Conservation (phyloP, 2,888 invertebrate genomes). For the Tupiocoris notatus region DNA sequence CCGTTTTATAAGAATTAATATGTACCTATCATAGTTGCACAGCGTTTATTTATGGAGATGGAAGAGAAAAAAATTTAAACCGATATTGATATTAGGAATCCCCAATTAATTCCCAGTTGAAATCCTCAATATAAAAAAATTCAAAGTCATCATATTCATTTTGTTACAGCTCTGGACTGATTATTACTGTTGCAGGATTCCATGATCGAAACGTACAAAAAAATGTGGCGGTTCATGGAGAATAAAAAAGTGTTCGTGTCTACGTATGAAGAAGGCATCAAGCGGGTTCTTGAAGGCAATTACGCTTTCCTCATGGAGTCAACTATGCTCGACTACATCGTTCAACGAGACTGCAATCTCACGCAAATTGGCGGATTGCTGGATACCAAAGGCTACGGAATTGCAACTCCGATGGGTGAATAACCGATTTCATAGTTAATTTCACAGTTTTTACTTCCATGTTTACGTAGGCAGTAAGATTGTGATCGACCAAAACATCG, state of each 20-base stretch:
- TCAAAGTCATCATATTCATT: too few species aligned
- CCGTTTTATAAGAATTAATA: background rate
- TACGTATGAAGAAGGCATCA: slow-evolving; percentile 75
- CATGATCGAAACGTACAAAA: slow-evolving; percentile 73
- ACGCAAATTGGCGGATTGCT: slow-evolving; percentile 83
- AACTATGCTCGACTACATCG: slow-evolving; percentile 79
- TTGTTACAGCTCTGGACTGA: background rate
- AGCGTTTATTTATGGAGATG: too few species aligned
- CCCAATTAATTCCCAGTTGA: too few species aligned
- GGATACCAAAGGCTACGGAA: slow-evolving; percentile 77
- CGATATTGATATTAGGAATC: too few species aligned
- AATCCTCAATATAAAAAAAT: too few species aligned
- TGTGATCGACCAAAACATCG: too few species aligned
- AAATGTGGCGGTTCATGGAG: slow-evolving; percentile 82
- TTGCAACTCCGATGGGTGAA: slow-evolving; percentile 65
- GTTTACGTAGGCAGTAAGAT: too few species aligned
- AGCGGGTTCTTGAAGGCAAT: slow-evolving; percentile 70
- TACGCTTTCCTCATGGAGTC: slow-evolving; percentile 91
- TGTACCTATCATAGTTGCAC: too few species aligned
- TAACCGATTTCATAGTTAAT: too few species aligned
- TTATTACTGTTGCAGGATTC: slow-evolving; percentile 62
- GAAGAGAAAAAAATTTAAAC: too few species aligned
- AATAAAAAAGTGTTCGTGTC: slow-evolving; percentile 70
- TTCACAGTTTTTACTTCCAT: too few species aligned
- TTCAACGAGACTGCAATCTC: slow-evolving; percentile 78